A percentile compares a stretch with the other conserved stretches of the same genome.
Evolutionary conservation across 2,888 invertebrate species (phyloP).

Genomic region (Scaeva pyrastri): DNA sequence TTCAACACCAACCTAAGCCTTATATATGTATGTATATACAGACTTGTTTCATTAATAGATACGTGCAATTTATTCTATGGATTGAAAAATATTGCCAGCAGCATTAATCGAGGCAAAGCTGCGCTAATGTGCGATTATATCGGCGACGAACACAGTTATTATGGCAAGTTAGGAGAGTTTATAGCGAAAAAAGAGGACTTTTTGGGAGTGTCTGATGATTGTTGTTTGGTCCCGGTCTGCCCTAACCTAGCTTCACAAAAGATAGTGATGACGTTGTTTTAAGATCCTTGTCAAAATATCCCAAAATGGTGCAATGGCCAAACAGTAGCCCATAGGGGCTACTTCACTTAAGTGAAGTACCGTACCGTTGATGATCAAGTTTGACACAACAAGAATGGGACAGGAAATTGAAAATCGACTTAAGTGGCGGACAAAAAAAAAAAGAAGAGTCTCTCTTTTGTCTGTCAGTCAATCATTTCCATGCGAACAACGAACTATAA

Average conservation of each 20-base stretch:
- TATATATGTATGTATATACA: background rate
- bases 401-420: constrained; percentile 54
- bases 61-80: constrained; percentile 58
- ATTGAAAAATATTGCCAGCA: constrained; percentile 26
- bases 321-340: background rate
- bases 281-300: constrained; percentile 61
- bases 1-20: constrained; percentile 52
- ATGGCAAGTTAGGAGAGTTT: constrained; percentile 64
- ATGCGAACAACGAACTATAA: background rate
- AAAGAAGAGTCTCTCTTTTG: background rate
- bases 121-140: constrained; percentile 72
- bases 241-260: background rate
- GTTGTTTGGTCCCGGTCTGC: too few relatives aligned
- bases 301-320: constrained; percentile 13
- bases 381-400: constrained; percentile 35
- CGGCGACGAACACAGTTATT: constrained; percentile 69
- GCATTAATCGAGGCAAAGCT: constrained; percentile 48
- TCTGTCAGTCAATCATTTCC: constrained; percentile 43
- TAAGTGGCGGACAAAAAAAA: constrained; percentile 12
- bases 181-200: constrained; percentile 43
- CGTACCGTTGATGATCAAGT: constrained; percentile 39
- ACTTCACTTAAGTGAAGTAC: constrained; percentile 1
- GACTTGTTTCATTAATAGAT: constrained; percentile 46
- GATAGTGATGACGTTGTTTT: constrained; percentile 58
- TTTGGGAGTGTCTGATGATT: constrained; percentile 60